Evolutionary conservation across 1,140 invertebrate species (phyloP), one percentile per base, ranked within the genome.

Genomic region (Pygmarrhopalites habei): DNA sequence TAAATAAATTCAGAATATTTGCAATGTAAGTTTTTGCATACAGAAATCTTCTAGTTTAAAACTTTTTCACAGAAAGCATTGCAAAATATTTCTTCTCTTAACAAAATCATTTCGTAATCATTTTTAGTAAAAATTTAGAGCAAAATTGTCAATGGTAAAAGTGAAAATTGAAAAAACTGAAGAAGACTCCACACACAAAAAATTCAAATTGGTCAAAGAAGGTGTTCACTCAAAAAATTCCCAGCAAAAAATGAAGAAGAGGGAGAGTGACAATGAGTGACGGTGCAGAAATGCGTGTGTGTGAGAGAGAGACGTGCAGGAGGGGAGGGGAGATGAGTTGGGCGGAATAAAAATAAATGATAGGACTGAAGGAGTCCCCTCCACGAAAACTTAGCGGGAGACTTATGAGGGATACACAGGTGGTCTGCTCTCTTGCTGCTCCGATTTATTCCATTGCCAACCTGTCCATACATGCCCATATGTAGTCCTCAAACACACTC

Each of bases 351-450:
- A 17, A 43, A 41, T 58, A 43, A 58, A 58, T 58, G 25, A 47
- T 10, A 46, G 17, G 39, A 60, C 53, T 21, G 25, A 46, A 46
- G 15, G 44, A 46, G 4, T 52, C 58, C 2, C 58, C 19, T n/a
- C n/a, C n/a, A n/a, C n/a, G n/a, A n/a, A n/a, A n/a, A n/a, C n/a
- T n/a, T n/a, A n/a, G 58, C 39, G 53, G 58, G 58, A 60, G 58
- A 60, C 58, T 60, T 60, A 60, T 60, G 58, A 60, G 58, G n/a
- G n/a, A n/a, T n/a, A 60, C 58, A 26, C 58, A 60, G 58, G 58
- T 49, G 58, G 58, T 32, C 29, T 26, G 7, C 7, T 32, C 10
- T 32, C 46, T 23, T 49, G 14, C 46, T 49, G 14, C 46, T 49
- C 46, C 46, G 23, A 49, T 49, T 49, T 23, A 49, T 49, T 23